Evolutionary conservation across 2,797 vertebrate genomes (phyloP).

Genomic region (Hyperoplus immaculatus): DNA sequence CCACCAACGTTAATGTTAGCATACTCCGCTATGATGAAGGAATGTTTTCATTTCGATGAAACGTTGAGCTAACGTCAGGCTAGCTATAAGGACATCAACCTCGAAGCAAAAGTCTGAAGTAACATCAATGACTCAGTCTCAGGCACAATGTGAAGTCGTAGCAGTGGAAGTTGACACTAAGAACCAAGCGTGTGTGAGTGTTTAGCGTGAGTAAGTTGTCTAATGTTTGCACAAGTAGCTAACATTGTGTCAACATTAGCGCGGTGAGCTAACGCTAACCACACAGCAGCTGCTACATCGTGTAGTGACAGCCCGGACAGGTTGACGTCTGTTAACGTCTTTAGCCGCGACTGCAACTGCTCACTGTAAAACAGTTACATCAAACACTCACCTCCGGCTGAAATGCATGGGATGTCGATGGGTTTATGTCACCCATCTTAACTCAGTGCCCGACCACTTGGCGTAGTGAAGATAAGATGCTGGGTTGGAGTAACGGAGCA

Average conservation of each 20-base stretch:
- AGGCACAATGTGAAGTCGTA: neutral
- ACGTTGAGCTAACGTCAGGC: slow-evolving; percentile 25
- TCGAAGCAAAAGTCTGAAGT: neutral
- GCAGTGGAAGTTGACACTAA: neutral
- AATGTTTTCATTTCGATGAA: slow-evolving; percentile 65
- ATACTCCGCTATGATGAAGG: slow-evolving; percentile 59
- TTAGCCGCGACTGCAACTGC: slow-evolving; percentile 34
- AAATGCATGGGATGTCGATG: slow-evolving; percentile 77
- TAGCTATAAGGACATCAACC: slow-evolving; percentile 8
- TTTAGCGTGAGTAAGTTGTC: slow-evolving; percentile 17
- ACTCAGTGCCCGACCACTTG: slow-evolving; percentile 40
- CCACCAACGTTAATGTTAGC: slow-evolving; percentile 59
- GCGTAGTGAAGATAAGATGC: slow-evolving; percentile 35
- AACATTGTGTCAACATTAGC: slow-evolving; percentile 66
- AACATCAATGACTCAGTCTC: neutral
- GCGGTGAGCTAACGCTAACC: slow-evolving; percentile 53
- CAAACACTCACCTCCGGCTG: slow-evolving; percentile 78
- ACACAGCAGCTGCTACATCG: slow-evolving; percentile 51
- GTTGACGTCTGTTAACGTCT: slow-evolving; percentile 57
- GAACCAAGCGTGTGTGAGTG: fast-evolving
- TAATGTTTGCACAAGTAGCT: slow-evolving; percentile 2
- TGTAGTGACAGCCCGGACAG: slow-evolving; percentile 56
- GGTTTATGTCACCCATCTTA: slow-evolving; percentile 81
- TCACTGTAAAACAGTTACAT: slow-evolving; percentile 28
- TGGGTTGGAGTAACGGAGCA: slow-evolving; percentile 21